Evolutionary conservation across 2,888 invertebrate species (phyloP), one percentile per base, ranked within the genome.

Genomic region (Troides helena): DNA sequence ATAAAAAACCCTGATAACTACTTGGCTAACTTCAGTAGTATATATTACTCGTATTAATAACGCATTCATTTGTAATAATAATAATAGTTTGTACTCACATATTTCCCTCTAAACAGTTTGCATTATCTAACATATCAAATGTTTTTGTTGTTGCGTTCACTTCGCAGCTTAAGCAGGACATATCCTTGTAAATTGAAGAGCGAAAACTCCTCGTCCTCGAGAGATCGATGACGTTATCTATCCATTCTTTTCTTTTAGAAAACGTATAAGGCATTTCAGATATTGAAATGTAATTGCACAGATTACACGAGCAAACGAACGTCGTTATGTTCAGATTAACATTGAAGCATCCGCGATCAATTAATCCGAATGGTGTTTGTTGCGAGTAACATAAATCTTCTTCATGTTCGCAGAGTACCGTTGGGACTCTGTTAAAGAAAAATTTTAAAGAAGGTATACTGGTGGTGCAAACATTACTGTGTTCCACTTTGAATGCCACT

Each of bases 361-460:
- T 77, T 72, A 90, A 76, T 18, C 90, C 90, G 70, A 90, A 90
- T 57, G 90, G 90, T 39, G 89, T 90, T 71, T 89, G 89, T 76
- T 82, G 78, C 12, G 88, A 82, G 76, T 86, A 90, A 76, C 90
- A 90, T 56, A 85, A 59, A 75, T 89, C 88, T 71, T 82, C 82
- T 14, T 82, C 81, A 70, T 75, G 77, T 60, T 81, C 74, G 72
- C 90, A 90, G 61, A 79, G 68, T 5, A 75, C 70, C 17, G 86
- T 82, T 23, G 85, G 80, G 69, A 88, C 81, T 76, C 89, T 90
- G 67, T 68, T 64, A 46, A 61, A 57, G 21, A 67, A 21, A 36
- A 64, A 36, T 56, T 14, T 23, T 14, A 59, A 59, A 18, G 14
- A 30, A 30, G 5, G 30, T 30, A 30, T 30, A 30, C 30, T 30